Evolutionary conservation across 2,797 vertebrate genomes (phyloP).

Genomic region (Muscicapa comitata): DNA sequence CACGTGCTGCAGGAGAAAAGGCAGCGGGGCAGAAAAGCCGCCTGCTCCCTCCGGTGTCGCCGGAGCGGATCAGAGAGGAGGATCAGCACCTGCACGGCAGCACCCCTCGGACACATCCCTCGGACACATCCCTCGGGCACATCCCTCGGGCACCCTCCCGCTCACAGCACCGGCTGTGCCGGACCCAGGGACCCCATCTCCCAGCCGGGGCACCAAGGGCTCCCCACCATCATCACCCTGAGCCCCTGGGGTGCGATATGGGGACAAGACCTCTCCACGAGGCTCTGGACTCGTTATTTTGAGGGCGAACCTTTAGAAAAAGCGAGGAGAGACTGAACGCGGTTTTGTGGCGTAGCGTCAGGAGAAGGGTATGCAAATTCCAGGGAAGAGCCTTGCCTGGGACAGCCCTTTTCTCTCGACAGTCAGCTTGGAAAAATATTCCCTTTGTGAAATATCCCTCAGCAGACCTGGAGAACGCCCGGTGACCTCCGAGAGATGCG

Average conservation of each 20-base stretch:
- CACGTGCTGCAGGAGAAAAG: neutral
- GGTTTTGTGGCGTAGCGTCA: neutral
- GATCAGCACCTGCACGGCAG: neutral
- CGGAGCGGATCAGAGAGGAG: neutral
- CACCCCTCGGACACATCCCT: neutral
- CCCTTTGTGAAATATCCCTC: neutral
- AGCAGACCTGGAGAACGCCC: neutral
- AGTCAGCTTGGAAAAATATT: neutral
- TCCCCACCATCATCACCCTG: neutral
- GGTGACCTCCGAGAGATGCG: neutral
- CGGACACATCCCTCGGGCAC: too few relatives aligned
- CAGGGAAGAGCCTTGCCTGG: neutral
- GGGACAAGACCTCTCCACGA: accelerated
- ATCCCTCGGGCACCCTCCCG: neutral
- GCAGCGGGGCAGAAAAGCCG: neutral
- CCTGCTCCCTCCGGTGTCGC: neutral
- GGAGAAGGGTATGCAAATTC: neutral
- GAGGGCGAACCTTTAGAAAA: neutral
- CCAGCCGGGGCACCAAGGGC: too few relatives aligned
- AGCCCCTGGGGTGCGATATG: accelerated
- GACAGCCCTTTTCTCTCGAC: neutral
- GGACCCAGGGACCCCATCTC: too few relatives aligned
- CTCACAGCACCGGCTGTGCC: neutral
- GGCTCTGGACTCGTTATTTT: accelerated
- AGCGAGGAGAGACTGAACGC: neutral